Percentiles rank a stretch among this genome's conserved stretches.
Evolutionary conservation across 2,797 vertebrate genomes (phyloP).

Genomic region (Valencia hispanica): DNA sequence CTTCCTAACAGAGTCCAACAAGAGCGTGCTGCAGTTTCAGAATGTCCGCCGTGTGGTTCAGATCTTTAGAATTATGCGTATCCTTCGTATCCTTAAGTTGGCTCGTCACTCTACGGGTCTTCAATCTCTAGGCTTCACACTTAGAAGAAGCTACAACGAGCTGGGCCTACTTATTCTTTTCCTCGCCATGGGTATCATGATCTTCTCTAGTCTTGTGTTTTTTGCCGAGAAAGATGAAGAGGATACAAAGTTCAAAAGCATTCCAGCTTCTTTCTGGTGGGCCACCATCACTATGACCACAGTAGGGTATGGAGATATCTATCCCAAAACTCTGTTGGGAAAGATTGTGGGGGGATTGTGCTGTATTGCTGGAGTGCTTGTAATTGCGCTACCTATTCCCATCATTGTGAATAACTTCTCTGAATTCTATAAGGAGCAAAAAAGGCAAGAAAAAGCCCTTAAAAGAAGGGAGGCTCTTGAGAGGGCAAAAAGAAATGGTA

Average conservation of each 20-base stretch:
- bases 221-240: conserved; percentile 99
- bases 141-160: conserved; percentile 97
- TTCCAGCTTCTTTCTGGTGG: conserved; percentile 99
- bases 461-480: conserved; percentile 97
- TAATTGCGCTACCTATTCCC: conserved; percentile 97
- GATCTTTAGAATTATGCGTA: conserved; percentile 99
- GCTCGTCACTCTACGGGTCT: conserved; percentile 97
- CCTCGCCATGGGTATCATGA: conserved; percentile 99
- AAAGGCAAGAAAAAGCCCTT: conserved; percentile 98
- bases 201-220: conserved; percentile 98
- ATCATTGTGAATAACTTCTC: conserved; percentile 99
- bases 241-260: conserved; percentile 99
- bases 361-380: conserved; percentile 97
- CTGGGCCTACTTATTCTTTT: conserved; percentile 97
- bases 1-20: conserved; percentile 98
- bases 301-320: conserved; percentile 98
- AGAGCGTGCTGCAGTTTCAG: conserved; percentile 98
- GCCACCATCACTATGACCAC: conserved; percentile 99
- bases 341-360: conserved; percentile 98
- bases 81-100: conserved; percentile 95
- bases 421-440: conserved; percentile 99
- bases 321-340: conserved; percentile 96
- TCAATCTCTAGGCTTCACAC: conserved; percentile 96
- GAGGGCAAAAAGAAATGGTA: conserved; percentile 96
- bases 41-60: conserved; percentile 97